Conservation (phyloP, 2,113 vertebrate genomes). For the Lanius collurio region DNA sequence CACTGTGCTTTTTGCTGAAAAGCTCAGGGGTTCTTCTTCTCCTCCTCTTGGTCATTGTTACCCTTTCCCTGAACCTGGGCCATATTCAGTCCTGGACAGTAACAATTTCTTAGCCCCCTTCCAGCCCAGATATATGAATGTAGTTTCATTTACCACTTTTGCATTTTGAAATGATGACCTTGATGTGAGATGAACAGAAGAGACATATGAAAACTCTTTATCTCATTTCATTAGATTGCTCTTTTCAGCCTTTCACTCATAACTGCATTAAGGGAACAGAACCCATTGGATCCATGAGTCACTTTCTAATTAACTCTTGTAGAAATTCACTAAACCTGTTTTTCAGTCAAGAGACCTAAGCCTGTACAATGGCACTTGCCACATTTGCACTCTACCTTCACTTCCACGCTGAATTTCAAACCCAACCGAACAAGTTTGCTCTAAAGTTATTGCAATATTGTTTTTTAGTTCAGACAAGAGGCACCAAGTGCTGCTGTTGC, state of each 20-base stretch:
- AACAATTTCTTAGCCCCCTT: background rate
- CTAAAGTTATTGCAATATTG: background rate
- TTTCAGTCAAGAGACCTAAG: background rate
- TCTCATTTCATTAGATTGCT: background rate
- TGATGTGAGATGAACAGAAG: background rate
- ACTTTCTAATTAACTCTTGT: background rate
- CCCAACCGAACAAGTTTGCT: background rate
- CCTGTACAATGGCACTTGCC: accelerated
- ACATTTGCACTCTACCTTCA: background rate
- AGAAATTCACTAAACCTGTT: background rate
- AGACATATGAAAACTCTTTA: background rate
- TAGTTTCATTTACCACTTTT: background rate
- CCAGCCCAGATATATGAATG: background rate
- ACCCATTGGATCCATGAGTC: background rate
- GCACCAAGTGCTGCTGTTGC: background rate
- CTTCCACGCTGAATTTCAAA: background rate
- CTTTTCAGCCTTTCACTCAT: background rate
- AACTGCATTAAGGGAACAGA: accelerated
- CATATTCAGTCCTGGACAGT: background rate
- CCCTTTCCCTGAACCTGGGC: accelerated
- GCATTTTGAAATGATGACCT: background rate
- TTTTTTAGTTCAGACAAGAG: background rate
- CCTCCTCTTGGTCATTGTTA: accelerated
- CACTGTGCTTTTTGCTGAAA: background rate
- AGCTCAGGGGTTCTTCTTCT: background rate